phyloP scores from a whole-genome alignment of 2,888 invertebrate species.

The Abrostola triplasia region DNA sequence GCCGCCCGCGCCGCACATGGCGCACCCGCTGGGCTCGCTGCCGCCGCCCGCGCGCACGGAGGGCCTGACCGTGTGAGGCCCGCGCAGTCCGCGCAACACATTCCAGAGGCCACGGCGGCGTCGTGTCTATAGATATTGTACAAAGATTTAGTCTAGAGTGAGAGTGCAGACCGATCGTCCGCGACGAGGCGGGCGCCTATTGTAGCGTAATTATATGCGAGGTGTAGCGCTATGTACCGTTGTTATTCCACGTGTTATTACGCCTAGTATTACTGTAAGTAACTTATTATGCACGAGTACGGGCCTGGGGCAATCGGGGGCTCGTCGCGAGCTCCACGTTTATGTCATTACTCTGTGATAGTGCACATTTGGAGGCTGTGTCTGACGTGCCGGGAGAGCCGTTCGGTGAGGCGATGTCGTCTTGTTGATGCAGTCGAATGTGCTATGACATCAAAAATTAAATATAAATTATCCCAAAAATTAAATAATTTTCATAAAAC shows the following conservation, averaged over 20 bases:
- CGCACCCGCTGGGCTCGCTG: constrained; percentile 87
- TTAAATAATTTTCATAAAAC: constrained; percentile 85
- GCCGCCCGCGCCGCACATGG: constrained; percentile 85
- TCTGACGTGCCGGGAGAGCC: constrained; percentile 60
- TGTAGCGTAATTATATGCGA: constrained; percentile 74
- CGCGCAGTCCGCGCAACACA: constrained; percentile 66
- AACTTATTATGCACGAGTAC: constrained; percentile 84
- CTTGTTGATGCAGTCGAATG: constrained; percentile 74
- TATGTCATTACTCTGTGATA: constrained; percentile 88
- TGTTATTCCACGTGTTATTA: constrained; percentile 84
- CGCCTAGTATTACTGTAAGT: constrained; percentile 84
- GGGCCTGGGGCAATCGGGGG: constrained; percentile 88
- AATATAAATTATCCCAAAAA: constrained; percentile 87
- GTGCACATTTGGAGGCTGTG: constrained; percentile 81
- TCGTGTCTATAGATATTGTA: constrained; percentile 77
- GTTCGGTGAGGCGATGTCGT: constrained; percentile 58
- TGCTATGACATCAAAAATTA: constrained; percentile 86
- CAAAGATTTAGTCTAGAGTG: constrained; percentile 74
- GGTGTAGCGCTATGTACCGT: constrained; percentile 82
- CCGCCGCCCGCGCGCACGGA: constrained; percentile 91
- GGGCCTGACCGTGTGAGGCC: constrained; percentile 91
- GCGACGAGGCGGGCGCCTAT: constrained; percentile 69
- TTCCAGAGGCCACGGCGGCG: constrained; percentile 68
- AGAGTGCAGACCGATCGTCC: constrained; percentile 72
- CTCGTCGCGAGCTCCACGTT: constrained; percentile 79